A percentile compares a stretch with the other conserved stretches of the same genome.
phyloP scores from a whole-genome alignment of 2,797 vertebrate species.

The Steatocranus sp. region DNA sequence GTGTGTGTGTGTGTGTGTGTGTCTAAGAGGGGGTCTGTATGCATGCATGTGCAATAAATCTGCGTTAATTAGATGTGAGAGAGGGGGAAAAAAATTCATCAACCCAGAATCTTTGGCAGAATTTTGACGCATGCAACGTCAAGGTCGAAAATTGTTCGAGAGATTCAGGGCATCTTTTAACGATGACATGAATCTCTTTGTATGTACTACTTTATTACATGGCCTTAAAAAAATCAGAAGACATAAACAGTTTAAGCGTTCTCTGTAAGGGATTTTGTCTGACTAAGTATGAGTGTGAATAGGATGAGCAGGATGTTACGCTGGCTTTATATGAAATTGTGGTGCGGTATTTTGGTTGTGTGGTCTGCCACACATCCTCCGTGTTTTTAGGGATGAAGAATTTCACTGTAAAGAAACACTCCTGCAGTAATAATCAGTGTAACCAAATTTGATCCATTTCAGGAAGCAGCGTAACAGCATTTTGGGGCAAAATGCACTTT shows the following conservation, averaged over 20 bases:
- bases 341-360: background rate
- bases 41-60: conserved; percentile 40
- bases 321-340: background rate
- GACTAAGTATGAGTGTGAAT: background rate
- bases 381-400: background rate
- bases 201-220: background rate
- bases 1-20: background rate
- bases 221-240: background rate
- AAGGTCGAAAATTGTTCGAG: background rate
- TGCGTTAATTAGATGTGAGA: conserved; percentile 35
- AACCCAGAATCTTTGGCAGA: background rate
- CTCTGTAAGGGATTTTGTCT: background rate
- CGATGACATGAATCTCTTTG: background rate
- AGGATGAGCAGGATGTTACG: background rate
- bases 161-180: background rate
- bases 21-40: background rate
- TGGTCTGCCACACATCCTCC: background rate
- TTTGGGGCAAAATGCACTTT: background rate
- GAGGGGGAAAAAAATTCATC: background rate
- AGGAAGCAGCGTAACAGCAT: background rate
- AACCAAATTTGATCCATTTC: background rate
- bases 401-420: background rate
- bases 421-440: background rate
- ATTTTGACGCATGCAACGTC: background rate
- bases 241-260: background rate